These are phyloP conservation scores for Isurus oxyrinchus DNA, from an alignment of 2,113 vertebrate genomes.

Conservation along the genomic window DNA sequence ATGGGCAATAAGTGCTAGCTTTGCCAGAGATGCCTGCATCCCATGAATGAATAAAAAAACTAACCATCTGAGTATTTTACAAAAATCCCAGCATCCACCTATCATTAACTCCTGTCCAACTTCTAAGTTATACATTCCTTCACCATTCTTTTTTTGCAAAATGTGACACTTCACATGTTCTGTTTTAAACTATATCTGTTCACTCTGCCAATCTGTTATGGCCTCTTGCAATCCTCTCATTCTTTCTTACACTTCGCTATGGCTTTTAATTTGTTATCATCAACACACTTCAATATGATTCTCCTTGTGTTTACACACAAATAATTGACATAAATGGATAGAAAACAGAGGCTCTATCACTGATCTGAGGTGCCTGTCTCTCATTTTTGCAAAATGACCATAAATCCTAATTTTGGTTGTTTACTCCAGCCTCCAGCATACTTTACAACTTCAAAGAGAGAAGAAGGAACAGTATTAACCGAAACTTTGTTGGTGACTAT, in stretches of 20 bases:
- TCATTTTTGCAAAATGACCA: neutral
- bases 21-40: too few relatives aligned
- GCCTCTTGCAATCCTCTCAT: neutral
- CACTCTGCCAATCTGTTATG: neutral
- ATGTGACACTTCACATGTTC: neutral
- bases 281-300: neutral
- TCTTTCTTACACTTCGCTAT: neutral
- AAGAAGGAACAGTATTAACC: slow-evolving; percentile 88
- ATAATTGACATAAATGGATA: neutral
- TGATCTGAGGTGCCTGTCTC: neutral
- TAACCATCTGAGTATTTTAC: neutral
- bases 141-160: neutral
- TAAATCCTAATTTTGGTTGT: fast-evolving
- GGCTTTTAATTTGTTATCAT: neutral
- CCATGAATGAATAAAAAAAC: too few relatives aligned
- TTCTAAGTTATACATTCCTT: neutral
- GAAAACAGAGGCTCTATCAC: too few relatives aligned
- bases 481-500: slow-evolving; percentile 95
- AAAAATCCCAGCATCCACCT: neutral
- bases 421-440: slow-evolving; percentile 77
- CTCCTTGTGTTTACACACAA: neutral
- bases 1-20: too few relatives aligned
- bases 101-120: neutral
- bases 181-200: neutral
- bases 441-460: slow-evolving; percentile 89